Base-by-base conservation (phyloP, 2,888 invertebrate species). In the Colostygia pectinataria region DNA sequence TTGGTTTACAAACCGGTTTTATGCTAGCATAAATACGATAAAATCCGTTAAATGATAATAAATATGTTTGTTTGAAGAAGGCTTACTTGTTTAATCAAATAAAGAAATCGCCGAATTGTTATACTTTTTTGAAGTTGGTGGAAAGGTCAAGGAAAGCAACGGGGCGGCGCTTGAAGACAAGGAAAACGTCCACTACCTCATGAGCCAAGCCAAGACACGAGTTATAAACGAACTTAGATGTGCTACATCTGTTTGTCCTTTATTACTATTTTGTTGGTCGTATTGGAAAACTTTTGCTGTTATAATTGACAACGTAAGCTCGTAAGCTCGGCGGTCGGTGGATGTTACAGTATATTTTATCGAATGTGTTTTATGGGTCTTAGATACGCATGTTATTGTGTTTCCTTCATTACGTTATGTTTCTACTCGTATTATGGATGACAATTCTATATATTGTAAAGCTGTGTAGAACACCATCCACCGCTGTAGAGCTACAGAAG, bases 291-390 rank as follows among this genome's bases (percentile, higher is more conserved):
- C 33, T 49, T 43, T n/a, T n/a, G 33, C 27, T 20, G n/a, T 14
- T 39, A 31, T 37, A 42, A 49, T 43, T 43, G 49, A 49, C 49
- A 43, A 27, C n/a, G 33, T 43, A 43, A 49, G 49, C 39, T 34
- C 8, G 12, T 9, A 13, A 18, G 10, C 18, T 10, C 12, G n/a
- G n/a, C 2, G 14, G 32, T 23, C 12, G 34, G 34, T 5, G 24
- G 31, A 25, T n/a, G 24, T 13, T 15, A 12, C 25, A 12, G 29
- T 13, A 13, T 36, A 34, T 34, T 38, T 38, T 12, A 32, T 38
- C 4, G 14, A 27, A 33, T n/a, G 24, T 31, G 6, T 31, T 44
- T 13, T 8, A 13, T 1, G 23, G 18, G 29, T 28, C 29, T 31
- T 20, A 7, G 23, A 15, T 9, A 40, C 5, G 6, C 9, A 29